phyloP scores from a whole-genome alignment of 2,113 vertebrate species.

The Mesembrinibis cayennensis region DNA sequence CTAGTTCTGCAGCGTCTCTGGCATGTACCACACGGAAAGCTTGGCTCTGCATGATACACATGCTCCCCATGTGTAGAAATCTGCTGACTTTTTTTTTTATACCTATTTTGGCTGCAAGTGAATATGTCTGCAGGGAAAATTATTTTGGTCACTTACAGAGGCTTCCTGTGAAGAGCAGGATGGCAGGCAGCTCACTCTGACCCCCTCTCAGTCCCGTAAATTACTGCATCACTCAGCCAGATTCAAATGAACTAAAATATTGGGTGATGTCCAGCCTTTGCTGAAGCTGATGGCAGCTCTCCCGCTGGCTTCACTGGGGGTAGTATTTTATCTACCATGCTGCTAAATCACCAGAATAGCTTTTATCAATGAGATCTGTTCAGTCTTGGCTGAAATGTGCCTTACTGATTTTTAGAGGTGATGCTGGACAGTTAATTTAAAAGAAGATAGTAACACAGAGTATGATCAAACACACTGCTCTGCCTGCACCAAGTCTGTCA shows the following conservation, averaged over 20 bases:
- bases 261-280: neutral
- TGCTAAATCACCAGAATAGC: neutral
- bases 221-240: neutral
- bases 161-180: neutral
- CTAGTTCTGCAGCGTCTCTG: neutral
- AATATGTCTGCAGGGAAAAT: neutral
- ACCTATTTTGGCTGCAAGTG: neutral
- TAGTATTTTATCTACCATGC: neutral
- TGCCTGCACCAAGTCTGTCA: neutral
- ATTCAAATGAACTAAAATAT: neutral
- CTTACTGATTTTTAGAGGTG: neutral
- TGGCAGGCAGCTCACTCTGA: neutral
- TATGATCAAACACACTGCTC: neutral
- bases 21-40: neutral
- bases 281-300: conserved; percentile 17
- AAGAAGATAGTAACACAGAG: neutral
- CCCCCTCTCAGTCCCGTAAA: neutral
- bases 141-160: neutral
- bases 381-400: neutral
- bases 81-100: neutral
- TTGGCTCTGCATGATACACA: neutral
- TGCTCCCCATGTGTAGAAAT: neutral
- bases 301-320: neutral
- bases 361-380: neutral
- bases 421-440: neutral